Conservation (phyloP, 53 echinoderm and acorn worm species). For the Echinarachnius parma region DNA sequence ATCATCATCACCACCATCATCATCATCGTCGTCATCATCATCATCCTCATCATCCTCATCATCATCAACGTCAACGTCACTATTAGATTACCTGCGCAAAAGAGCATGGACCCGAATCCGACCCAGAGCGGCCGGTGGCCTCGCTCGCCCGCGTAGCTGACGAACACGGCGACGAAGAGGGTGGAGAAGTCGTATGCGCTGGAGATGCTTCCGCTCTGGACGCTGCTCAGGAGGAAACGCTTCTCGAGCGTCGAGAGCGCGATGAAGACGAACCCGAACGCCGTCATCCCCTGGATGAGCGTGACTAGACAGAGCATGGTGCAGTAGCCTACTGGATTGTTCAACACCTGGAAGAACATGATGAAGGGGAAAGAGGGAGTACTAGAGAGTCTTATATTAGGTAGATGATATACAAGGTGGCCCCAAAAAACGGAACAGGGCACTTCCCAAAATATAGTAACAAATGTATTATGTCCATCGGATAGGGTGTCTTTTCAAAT, state of each 20-base stretch:
- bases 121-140: slow-evolving; percentile 73
- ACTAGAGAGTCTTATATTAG: too few relatives aligned
- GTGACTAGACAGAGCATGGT: slow-evolving; percentile 63
- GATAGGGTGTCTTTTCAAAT: too few relatives aligned
- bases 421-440: too few relatives aligned
- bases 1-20: too few relatives aligned
- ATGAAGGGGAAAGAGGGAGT: too few relatives aligned
- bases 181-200: slow-evolving; percentile 77
- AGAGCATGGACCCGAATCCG: slow-evolving; percentile 54
- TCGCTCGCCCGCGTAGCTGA: slow-evolving; percentile 73
- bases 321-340: slow-evolving; percentile 62
- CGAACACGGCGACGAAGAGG: slow-evolving; percentile 59
- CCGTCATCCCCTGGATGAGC: slow-evolving; percentile 75
- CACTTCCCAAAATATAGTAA: too few relatives aligned
- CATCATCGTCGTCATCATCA: too few relatives aligned
- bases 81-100: slow-evolving; percentile 28
- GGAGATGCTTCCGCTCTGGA: slow-evolving; percentile 71
- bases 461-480: too few relatives aligned
- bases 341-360: slow-evolving; percentile 54
- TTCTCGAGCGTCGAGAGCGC: slow-evolving; percentile 64
- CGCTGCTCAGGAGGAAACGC: slow-evolving; percentile 67
- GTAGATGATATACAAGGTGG: too few relatives aligned
- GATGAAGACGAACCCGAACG: slow-evolving; percentile 73
- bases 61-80: not conserved
- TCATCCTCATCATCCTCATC: not conserved